Conservation (phyloP, 2,888 invertebrate species). For the Oscheius sp. region DNA sequence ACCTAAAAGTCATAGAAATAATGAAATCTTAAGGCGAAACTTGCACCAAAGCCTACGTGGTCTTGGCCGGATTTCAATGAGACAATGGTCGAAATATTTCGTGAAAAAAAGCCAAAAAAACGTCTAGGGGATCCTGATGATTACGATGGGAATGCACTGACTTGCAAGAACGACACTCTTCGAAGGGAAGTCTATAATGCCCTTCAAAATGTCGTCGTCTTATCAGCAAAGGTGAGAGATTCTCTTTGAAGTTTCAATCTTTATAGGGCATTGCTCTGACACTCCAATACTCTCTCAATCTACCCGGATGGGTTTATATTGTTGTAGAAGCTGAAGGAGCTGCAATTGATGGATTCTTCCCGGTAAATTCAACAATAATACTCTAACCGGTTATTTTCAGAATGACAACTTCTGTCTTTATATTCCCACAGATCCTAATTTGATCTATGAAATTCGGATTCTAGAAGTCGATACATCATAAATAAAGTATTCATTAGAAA, state of each 20-base stretch:
- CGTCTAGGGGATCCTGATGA: neutral
- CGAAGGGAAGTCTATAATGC: neutral
- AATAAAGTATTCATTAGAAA: too few species aligned
- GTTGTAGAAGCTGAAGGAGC: neutral
- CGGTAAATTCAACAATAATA: neutral
- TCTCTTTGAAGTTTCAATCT: neutral
- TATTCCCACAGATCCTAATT: neutral
- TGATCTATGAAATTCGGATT: neutral
- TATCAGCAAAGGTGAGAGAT: neutral
- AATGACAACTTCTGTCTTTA: slow-evolving; percentile 6
- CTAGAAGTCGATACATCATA: neutral
- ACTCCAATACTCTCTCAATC: neutral
- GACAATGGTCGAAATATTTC: neutral
- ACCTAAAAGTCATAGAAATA: too few species aligned
- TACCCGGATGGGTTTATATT: neutral
- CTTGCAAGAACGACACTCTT: neutral
- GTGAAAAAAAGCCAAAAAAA: neutral
- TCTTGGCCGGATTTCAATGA: neutral
- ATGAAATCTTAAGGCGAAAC: neutral
- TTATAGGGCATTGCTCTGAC: neutral
- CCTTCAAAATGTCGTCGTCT: neutral
- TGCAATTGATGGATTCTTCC: neutral
- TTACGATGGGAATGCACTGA: neutral
- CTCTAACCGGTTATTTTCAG: neutral
- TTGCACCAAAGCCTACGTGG: neutral